Percentiles rank a stretch among this genome's conserved stretches.
Conservation (phyloP, 2,888 invertebrate genomes). For the Acanthopleura granulata region DNA sequence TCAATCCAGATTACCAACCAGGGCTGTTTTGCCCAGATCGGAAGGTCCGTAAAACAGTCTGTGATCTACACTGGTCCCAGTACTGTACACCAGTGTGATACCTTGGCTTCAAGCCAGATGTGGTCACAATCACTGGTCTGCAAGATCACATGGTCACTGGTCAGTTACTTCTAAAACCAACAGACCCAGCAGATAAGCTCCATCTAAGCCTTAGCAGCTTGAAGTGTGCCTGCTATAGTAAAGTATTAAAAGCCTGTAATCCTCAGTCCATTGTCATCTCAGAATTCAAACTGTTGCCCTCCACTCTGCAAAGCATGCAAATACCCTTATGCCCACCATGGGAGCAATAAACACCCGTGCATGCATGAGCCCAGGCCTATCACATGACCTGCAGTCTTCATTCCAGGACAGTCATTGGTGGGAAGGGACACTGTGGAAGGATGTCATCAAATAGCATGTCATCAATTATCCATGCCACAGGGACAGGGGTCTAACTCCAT, state of each 20-base stretch:
- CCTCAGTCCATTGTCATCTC: neutral
- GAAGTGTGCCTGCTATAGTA: neutral
- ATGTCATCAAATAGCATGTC: neutral
- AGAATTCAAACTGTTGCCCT: slow-evolving; percentile 3
- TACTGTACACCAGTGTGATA: too few species aligned
- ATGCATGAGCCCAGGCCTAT: neutral
- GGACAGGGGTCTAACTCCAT: too few species aligned
- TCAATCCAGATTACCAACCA: too few species aligned
- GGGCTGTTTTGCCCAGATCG: too few species aligned
- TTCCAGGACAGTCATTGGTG: slow-evolving; percentile 1
- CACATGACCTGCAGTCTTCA: neutral
- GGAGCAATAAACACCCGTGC: neutral
- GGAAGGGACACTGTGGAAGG: neutral
- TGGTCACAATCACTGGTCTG: too few species aligned
- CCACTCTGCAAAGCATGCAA: neutral
- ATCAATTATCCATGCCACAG: neutral
- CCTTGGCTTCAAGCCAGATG: too few species aligned
- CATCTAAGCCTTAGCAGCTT: neutral
- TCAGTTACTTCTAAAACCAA: too few species aligned
- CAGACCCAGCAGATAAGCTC: neutral
- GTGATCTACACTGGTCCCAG: too few species aligned
- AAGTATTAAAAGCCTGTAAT: slow-evolving; percentile 5
- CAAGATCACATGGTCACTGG: too few species aligned
- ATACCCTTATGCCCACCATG: neutral
- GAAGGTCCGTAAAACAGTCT: too few species aligned